Base-by-base conservation (phyloP, 2,113 vertebrate species). In the Calidris pugnax region DNA sequence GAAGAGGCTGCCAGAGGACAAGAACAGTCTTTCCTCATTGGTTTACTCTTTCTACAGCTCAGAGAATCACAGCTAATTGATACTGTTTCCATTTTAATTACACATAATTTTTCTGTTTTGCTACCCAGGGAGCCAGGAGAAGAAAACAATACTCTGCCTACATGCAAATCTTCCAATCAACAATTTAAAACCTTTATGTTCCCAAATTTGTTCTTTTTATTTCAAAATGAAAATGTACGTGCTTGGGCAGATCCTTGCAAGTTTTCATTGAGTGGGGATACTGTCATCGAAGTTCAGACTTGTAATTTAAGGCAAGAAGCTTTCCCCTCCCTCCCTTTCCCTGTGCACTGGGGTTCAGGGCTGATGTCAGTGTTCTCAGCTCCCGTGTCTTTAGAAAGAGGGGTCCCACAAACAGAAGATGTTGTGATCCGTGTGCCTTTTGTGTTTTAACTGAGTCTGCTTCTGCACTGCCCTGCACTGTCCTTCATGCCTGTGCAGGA, bases 51-150 rank as follows among this genome's bases (percentile, higher is more conserved):
- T 97, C 93, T 57, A 72, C 88, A 89, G 97, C 97, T 98, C 95
- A 94, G 95, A 98, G 95, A 98, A 98, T 98, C 97, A 96, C 95
- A 94, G 97, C 95, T 98, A 98, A 98, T 98, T 98, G 98, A 98
- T 98, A 98, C 96, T 98, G 95, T 97, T 98, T 96, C 95, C 97
- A 95, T 98, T 96, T 98, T 98, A 98, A 98, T 98, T 98, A 95
- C 94, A 97, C 95, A 97, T 97, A 97, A 98, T 98, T 98, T 98
- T 98, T 98, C 97, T 98, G 97, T 98, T 98, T 98, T 97, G 96
- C 96, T 98, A 97, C 97, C 94, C 98, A 96, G 97, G 96, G 97
- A 97, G 95, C 89, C 97, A 98, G 97, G 97, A 97, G 97, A 97
- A 97, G 97, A 98, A 98, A 98, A 98, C 97, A 98, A 98, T 98